Percentiles rank a stretch among this genome's conserved stretches.
Evolutionary conservation across 2,113 vertebrate species (phyloP).

Genomic region (Mus spicilegus): DNA sequence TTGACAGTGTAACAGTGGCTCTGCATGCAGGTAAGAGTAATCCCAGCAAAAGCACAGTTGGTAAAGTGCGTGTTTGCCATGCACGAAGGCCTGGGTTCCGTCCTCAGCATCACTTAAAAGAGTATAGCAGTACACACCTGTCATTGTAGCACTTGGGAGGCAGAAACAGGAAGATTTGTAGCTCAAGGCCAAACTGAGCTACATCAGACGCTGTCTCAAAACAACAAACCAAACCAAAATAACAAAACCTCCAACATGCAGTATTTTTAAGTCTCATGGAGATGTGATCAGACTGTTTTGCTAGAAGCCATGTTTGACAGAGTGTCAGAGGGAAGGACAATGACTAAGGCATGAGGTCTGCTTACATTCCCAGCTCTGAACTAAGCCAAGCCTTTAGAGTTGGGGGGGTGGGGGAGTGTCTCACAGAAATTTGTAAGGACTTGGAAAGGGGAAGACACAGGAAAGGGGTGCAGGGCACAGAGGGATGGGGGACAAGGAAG

Average conservation of each 20-base stretch:
- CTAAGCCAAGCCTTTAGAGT: conserved; percentile 85
- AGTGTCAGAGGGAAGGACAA: conserved; percentile 62
- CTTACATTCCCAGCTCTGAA: conserved; percentile 75
- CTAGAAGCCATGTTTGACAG: neutral
- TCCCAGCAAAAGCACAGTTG: neutral
- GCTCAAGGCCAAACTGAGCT: neutral
- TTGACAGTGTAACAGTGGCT: conserved; percentile 52
- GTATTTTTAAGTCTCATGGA: conserved; percentile 3
- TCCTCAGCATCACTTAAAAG: neutral
- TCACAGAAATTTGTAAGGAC: conserved; percentile 79
- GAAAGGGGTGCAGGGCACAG: conserved; percentile 15
- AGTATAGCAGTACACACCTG: neutral
- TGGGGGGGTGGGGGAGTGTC: conserved; percentile 75
- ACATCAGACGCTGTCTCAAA: neutral
- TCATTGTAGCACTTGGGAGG: neutral
- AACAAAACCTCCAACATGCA: neutral
- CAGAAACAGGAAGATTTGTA: neutral
- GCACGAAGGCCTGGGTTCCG: neutral
- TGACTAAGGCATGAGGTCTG: conserved; percentile 59
- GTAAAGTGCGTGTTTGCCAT: neutral
- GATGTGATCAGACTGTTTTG: neutral
- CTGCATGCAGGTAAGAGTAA: conserved; percentile 71
- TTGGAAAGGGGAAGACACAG: conserved; percentile 31
- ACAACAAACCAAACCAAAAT: conserved; percentile 34
- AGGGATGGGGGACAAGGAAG: conserved; percentile 77